Evolutionary conservation across 2,113 vertebrate species (phyloP).

Genomic region (Xenopus laevis): DNA sequence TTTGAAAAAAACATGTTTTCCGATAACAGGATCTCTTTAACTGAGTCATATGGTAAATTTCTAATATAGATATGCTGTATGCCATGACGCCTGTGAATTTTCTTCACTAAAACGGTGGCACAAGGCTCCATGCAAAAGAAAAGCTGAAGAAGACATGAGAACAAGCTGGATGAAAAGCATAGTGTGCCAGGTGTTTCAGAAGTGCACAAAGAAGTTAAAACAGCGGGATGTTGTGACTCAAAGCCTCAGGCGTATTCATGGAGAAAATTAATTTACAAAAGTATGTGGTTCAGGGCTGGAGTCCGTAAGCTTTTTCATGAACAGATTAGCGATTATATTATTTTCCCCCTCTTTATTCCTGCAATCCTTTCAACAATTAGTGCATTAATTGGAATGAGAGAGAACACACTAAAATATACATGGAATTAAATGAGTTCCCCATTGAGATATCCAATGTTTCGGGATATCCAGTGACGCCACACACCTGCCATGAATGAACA

Average conservation of each 20-base stretch:
- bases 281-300: constrained; percentile 63
- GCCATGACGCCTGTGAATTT: too few relatives aligned
- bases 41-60: too few relatives aligned
- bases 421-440: constrained; percentile 58
- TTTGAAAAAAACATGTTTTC: too few relatives aligned
- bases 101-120: too few relatives aligned
- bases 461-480: constrained; percentile 45
- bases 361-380: constrained; percentile 68
- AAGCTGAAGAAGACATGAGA: background rate
- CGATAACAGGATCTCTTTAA: too few relatives aligned
- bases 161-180: constrained; percentile 38
- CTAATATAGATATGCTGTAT: too few relatives aligned
- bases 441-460: constrained; percentile 52
- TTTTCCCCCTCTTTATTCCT: constrained; percentile 52
- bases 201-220: constrained; percentile 58
- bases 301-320: constrained; percentile 63
- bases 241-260: constrained; percentile 66
- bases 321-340: constrained; percentile 67
- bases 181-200: constrained; percentile 63
- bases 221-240: constrained; percentile 58
- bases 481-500: constrained; percentile 59
- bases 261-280: constrained; percentile 72
- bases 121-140: too few relatives aligned
- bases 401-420: constrained; percentile 63
- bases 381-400: constrained; percentile 61